Percentiles rank a stretch among this genome's conserved stretches.
Conservation (phyloP, 1,140 invertebrate species). For the Cyclargus thomasi region DNA sequence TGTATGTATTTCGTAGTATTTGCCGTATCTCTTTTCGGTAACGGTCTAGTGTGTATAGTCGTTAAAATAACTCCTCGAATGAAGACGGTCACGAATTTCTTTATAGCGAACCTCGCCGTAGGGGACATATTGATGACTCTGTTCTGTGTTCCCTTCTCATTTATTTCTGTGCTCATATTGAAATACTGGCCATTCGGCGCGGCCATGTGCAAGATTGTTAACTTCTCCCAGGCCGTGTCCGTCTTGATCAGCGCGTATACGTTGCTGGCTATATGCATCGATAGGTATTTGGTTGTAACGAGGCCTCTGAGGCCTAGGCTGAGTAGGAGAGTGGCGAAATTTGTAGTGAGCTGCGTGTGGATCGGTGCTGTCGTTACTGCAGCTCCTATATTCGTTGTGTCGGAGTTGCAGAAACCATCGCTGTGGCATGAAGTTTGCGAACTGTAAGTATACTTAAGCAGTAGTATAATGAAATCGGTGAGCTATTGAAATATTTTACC, state of each 20-base stretch:
- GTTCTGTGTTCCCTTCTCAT: conserved; percentile 90
- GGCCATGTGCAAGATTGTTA: conserved; percentile 84
- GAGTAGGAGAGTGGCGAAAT: conserved; percentile 80
- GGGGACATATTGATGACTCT: conserved; percentile 90
- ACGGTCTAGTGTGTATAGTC: conserved; percentile 88
- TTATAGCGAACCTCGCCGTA: conserved; percentile 89
- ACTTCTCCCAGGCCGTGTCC: conserved; percentile 86
- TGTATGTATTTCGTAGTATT: conserved; percentile 85
- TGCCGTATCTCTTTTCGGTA: conserved; percentile 84
- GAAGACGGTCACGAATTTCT: conserved; percentile 91
- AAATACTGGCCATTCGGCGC: conserved; percentile 88
- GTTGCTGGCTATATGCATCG: conserved; percentile 88
- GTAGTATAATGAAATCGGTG: no score
- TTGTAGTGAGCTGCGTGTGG: conserved; percentile 86
- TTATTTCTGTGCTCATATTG: conserved; percentile 83
- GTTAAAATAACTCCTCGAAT: conserved; percentile 85
- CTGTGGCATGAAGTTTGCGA: conserved; percentile 77
- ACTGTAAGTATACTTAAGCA: conserved; percentile 71
- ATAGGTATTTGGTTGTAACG: conserved; percentile 91
- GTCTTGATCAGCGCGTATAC: conserved; percentile 91
- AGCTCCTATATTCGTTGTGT: conserved; percentile 85
- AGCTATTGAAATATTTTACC: no score
- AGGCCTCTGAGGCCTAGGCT: conserved; percentile 88
- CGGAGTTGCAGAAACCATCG: conserved; percentile 76
- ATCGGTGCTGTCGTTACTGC: conserved; percentile 85